Conservation (phyloP, 2,113 vertebrate genomes). For the Heptranchias perlo region DNA sequence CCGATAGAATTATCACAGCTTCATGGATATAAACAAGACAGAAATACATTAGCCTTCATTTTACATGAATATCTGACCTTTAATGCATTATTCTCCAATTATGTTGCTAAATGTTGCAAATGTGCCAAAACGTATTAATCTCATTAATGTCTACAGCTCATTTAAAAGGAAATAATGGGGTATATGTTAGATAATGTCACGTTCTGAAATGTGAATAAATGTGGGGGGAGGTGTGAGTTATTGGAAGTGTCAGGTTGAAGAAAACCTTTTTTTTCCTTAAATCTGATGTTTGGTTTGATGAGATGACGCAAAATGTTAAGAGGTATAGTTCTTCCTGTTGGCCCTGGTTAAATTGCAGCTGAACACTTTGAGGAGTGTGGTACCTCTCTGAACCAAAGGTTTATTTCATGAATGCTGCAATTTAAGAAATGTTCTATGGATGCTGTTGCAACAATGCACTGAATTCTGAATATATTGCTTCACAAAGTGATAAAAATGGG, state of each 20-base stretch:
- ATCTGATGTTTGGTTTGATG: constrained; percentile 31
- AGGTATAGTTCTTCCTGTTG: background rate
- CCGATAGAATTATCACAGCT: background rate
- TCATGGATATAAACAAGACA: constrained; percentile 12
- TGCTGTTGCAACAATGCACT: background rate
- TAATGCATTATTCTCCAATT: constrained; percentile 35
- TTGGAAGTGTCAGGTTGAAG: constrained; percentile 8
- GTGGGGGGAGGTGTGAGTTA: background rate
- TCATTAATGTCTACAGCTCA: constrained; percentile 35
- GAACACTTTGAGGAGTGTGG: background rate
- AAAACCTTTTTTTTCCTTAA: background rate
- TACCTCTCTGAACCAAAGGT: background rate
- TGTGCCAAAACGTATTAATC: constrained; percentile 33
- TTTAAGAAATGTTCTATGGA: background rate
- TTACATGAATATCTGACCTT: constrained; percentile 35
- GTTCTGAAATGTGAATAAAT: constrained; percentile 11
- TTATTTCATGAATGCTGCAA: background rate
- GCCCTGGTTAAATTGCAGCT: background rate
- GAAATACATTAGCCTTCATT: constrained; percentile 27
- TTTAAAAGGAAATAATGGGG: constrained; percentile 35
- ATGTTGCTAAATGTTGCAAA: constrained; percentile 31
- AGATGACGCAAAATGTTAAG: constrained; percentile 2
- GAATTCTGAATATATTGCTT: background rate
- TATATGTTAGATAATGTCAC: background rate
- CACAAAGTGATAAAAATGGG: background rate